phyloP scores from a whole-genome alignment of 2,113 vertebrate genomes.

The Dicrurus megarhynchus region DNA sequence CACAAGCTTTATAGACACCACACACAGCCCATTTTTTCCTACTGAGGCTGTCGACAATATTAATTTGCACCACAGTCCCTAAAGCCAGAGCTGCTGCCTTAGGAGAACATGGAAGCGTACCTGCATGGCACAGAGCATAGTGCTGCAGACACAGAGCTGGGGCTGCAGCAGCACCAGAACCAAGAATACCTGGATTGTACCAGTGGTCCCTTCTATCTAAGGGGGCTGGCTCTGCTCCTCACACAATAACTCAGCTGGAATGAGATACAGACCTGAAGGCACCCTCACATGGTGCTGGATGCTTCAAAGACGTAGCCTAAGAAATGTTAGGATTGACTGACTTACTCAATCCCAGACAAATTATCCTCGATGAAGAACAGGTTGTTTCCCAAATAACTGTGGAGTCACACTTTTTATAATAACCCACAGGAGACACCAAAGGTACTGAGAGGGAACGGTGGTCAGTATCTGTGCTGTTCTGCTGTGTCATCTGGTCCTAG shows the following conservation, averaged over 20 bases:
- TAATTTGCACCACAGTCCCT: neutral
- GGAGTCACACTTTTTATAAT: neutral
- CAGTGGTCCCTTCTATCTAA: neutral
- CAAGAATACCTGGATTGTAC: neutral
- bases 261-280: neutral
- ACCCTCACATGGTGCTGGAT: neutral
- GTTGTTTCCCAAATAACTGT: neutral
- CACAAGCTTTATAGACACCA: neutral
- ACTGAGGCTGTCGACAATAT: neutral
- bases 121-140: neutral
- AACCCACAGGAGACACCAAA: neutral
- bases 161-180: neutral
- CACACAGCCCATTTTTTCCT: neutral
- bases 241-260: rapidly evolving
- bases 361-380: neutral
- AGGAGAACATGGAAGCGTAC: rapidly evolving
- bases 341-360: neutral
- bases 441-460: neutral
- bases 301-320: neutral
- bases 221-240: neutral
- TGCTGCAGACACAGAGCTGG: neutral
- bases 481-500: neutral
- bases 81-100: neutral
- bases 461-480: rapidly evolving
- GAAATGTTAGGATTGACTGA: neutral